Evolutionary conservation across 2,113 vertebrate species (phyloP), one percentile per base, ranked within the genome.

Genomic region (Dissostichus mawsoni): DNA sequence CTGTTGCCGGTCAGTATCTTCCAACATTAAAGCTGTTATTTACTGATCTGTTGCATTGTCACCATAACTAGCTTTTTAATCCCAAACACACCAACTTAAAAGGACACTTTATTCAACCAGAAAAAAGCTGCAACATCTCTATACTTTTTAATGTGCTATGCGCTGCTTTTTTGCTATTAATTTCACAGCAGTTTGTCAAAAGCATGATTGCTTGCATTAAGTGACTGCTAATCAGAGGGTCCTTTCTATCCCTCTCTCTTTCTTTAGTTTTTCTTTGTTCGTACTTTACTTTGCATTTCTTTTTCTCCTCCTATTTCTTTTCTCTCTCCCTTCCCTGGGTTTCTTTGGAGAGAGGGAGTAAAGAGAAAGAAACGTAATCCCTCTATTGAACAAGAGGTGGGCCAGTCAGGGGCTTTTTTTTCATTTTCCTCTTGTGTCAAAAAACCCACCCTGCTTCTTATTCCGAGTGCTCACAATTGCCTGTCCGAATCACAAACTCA

Each of bases 351-450:
- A 82, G 82, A 77, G 16, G 81, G 73, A 84, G 82, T 83, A 73
- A 78, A 89, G 66, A 83, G 76, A 91, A 87, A 87, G 89, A 89
- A 94, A 94, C 90, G 83, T 94, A 93, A 94, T 94, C 92, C 90
- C 45, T 90, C 89, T 71, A 93, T 93, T 93, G 88, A 92, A 84
- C 55, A 74, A 86, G 88, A 89, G 86, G 86, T 88, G 82, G 74
- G 91, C 79, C 87, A 78, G 81, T 92, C 68, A 63, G 86, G 59
- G 83, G 41, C 73, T 71, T 73, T 90, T 80, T 83, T 73, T 64
- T 71, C 41, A 78, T 81, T 87, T 75, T 76, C 66, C 47, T 55
- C 62, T 65, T 65, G 23, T 88, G 86, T 88, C 67, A 80, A 85
- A 84, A 82, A 84, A 84, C 36, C 56, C 67, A 81, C 63, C 76